Conservation (phyloP, 2,888 invertebrate genomes). For the Piscicola geometra region DNA sequence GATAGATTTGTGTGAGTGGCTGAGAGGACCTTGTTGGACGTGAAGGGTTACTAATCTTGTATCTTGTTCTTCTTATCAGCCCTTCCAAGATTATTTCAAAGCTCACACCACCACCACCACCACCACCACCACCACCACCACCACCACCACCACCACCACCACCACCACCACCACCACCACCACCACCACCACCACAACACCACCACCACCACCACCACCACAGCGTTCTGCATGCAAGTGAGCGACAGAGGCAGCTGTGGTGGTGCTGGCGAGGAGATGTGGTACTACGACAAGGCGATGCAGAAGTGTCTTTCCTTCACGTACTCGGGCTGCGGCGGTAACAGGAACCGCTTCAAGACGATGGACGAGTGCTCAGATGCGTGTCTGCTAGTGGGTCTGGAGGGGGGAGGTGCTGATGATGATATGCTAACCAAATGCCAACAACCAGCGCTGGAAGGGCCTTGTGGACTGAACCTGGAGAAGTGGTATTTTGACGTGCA, state of each 20-base stretch:
- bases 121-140: slow-evolving; percentile 11
- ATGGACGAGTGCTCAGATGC: slow-evolving; percentile 45
- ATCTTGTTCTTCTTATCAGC: not conserved
- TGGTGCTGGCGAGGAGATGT: slow-evolving; percentile 63
- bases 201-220: slow-evolving; percentile 9
- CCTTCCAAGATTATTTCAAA: too few relatives aligned
- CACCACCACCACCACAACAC: slow-evolving; percentile 11
- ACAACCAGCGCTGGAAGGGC: slow-evolving; percentile 65
- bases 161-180: slow-evolving; percentile 2
- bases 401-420: not conserved
- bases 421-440: slow-evolving; percentile 59
- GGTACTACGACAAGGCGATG: slow-evolving; percentile 65
- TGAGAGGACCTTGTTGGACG: too few relatives aligned
- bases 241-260: slow-evolving; percentile 69
- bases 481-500: slow-evolving; percentile 69
- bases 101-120: not conserved
- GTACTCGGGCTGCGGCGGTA: slow-evolving; percentile 79
- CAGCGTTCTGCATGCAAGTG: slow-evolving; percentile 61
- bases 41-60: too few relatives aligned
- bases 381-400: not conserved
- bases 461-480: slow-evolving; percentile 65
- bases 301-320: slow-evolving; percentile 67
- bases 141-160: slow-evolving; percentile 6
- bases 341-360: slow-evolving; percentile 70
- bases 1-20: too few relatives aligned